Evolutionary conservation across 2,888 invertebrate species (phyloP).

Genomic region (Hylaea fasciaria): DNA sequence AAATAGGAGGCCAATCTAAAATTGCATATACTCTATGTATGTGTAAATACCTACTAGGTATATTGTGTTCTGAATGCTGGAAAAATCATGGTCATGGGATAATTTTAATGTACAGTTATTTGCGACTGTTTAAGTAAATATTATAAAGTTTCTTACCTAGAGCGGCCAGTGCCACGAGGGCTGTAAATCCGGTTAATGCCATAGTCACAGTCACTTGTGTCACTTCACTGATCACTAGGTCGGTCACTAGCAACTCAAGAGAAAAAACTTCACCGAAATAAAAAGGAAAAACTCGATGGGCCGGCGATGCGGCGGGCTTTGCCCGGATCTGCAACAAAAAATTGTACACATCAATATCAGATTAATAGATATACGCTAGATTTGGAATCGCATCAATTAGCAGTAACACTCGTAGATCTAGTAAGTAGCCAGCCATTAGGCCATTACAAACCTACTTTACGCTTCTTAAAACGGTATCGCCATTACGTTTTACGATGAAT

Average conservation of each 20-base stretch:
- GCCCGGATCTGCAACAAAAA: constrained; percentile 79
- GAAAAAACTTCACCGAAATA: constrained; percentile 52
- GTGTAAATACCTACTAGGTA: no score
- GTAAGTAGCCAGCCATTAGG: no score
- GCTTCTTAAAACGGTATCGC: constrained; percentile 6
- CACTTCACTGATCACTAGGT: constrained; percentile 76
- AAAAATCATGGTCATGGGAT: no score
- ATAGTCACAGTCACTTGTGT: constrained; percentile 67
- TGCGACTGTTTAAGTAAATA: no score
- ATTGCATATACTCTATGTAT: no score
- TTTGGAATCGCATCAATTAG: constrained; percentile 29
- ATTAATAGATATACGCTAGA: constrained; percentile 5
- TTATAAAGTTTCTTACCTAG: constrained; percentile 65
- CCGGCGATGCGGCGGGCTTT: constrained; percentile 78
- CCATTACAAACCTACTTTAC: constrained; percentile 13
- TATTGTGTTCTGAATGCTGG: no score
- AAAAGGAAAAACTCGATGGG: constrained; percentile 58
- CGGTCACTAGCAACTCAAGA: constrained; percentile 58
- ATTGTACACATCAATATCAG: constrained; percentile 30
- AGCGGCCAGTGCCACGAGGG: constrained; percentile 77
- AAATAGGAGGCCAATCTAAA: no score
- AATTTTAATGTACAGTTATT: no score
- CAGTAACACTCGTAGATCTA: constrained; percentile 12
- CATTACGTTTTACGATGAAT: constrained; percentile 17
- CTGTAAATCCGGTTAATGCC: constrained; percentile 68